Conservation (phyloP, 2,113 vertebrate species). For the Leptodactylus fuscus region DNA sequence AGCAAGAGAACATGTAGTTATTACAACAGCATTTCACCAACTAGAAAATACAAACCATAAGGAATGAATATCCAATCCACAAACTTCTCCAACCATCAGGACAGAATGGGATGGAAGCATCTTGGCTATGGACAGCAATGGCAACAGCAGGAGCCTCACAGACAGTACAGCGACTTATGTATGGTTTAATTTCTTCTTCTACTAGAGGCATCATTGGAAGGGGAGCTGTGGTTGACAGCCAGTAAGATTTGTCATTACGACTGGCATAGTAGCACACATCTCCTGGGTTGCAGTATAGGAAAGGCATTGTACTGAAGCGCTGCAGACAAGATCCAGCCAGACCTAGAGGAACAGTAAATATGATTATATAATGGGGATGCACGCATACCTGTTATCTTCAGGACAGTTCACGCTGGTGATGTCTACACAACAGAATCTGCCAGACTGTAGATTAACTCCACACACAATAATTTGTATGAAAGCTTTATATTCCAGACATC, state of each 20-base stretch:
- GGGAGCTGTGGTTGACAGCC: conserved; percentile 94
- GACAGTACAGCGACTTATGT: conserved; percentile 96
- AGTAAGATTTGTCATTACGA: conserved; percentile 97
- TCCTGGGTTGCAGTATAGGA: conserved; percentile 97
- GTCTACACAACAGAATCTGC: neutral
- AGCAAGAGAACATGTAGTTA: no score
- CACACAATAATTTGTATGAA: neutral
- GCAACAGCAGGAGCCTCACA: conserved; percentile 95
- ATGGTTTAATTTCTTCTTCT: conserved; percentile 87
- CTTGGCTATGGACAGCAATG: conserved; percentile 95
- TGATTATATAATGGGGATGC: neutral
- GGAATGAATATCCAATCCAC: conserved; percentile 98
- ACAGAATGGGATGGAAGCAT: conserved; percentile 91
- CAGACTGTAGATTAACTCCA: neutral
- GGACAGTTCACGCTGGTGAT: neutral
- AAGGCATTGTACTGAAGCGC: conserved; percentile 95
- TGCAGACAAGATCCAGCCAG: conserved; percentile 94
- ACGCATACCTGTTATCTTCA: neutral
- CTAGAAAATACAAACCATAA: conserved; percentile 81
- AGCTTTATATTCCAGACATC: neutral
- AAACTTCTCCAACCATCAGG: conserved; percentile 93
- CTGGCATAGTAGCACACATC: conserved; percentile 94
- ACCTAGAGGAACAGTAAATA: conserved; percentile 71
- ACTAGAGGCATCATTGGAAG: conserved; percentile 98
- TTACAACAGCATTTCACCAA: no score